Evolutionary conservation across 2,797 vertebrate species (phyloP).

Genomic region (Poecilia velifera): DNA sequence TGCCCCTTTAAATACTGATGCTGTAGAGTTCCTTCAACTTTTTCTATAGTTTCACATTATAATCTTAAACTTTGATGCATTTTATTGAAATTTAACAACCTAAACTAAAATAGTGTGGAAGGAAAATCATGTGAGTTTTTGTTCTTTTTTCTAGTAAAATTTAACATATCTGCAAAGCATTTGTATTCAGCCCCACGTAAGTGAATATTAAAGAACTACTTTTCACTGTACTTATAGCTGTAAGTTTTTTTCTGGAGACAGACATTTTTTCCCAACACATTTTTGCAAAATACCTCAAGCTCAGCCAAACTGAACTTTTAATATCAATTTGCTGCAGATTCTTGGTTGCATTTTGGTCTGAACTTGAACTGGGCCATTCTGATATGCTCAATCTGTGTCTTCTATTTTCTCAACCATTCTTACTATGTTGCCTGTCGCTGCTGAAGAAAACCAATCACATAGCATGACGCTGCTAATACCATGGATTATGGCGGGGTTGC

Average conservation of each 20-base stretch:
- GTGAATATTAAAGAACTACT: neutral
- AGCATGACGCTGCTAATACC: neutral
- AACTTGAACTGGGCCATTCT: neutral
- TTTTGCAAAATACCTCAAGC: neutral
- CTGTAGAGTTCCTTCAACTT: neutral
- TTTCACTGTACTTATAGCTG: neutral
- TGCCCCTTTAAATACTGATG: neutral
- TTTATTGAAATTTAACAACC: neutral
- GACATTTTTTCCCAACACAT: neutral
- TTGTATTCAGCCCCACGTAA: neutral
- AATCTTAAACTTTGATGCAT: neutral
- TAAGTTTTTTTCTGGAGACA: neutral
- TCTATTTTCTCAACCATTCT: neutral
- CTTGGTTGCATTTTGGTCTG: neutral
- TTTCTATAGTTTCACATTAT: neutral
- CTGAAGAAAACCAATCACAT: neutral
- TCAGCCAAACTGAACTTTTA: neutral
- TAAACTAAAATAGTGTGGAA: neutral
- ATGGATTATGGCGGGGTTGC: neutral
- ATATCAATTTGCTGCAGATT: neutral
- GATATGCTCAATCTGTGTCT: neutral
- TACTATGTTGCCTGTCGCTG: neutral
- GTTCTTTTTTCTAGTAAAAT: neutral
- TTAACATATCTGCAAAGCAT: neutral
- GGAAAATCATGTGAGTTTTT: neutral